phyloP scores from a whole-genome alignment of 1,140 invertebrate species.

The Drosophila sp. region DNA sequence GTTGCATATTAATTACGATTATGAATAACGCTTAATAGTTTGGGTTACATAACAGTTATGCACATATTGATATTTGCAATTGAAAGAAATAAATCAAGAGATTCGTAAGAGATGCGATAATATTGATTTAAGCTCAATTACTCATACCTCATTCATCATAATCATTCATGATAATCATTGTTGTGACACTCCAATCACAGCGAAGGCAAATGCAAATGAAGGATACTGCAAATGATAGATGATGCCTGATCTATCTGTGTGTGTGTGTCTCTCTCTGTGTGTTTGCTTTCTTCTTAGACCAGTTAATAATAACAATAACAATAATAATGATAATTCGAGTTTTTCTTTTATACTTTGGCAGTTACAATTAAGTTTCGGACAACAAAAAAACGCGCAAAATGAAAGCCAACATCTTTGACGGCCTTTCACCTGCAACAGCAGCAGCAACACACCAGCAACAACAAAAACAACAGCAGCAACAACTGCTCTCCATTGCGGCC shows the following conservation, averaged over 20 bases:
- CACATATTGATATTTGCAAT: no score
- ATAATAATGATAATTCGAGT: constrained; percentile 51
- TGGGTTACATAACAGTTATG: no score
- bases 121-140: no score
- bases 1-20: no score
- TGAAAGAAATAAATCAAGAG: no score
- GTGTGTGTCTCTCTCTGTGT: neutral
- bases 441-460: neutral
- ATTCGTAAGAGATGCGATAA: no score
- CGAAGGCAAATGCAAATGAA: neutral
- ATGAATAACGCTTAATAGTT: no score
- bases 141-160: no score
- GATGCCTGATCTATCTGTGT: neutral
- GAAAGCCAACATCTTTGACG: constrained; percentile 42
- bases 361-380: constrained; percentile 54
- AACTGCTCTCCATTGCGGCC: constrained; percentile 6
- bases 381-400: constrained; percentile 20
- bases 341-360: constrained; percentile 57
- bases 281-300: constrained; percentile 12
- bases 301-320: constrained; percentile 40
- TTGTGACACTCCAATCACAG: no score
- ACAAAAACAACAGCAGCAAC: neutral
- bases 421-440: constrained; percentile 49
- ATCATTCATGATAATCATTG: no score
- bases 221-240: neutral